A percentile compares a stretch with the other conserved stretches of the same genome.
These are phyloP conservation scores for Pandemis corylana DNA, from an alignment of 2,888 invertebrate genomes.

Conservation along the genomic window DNA sequence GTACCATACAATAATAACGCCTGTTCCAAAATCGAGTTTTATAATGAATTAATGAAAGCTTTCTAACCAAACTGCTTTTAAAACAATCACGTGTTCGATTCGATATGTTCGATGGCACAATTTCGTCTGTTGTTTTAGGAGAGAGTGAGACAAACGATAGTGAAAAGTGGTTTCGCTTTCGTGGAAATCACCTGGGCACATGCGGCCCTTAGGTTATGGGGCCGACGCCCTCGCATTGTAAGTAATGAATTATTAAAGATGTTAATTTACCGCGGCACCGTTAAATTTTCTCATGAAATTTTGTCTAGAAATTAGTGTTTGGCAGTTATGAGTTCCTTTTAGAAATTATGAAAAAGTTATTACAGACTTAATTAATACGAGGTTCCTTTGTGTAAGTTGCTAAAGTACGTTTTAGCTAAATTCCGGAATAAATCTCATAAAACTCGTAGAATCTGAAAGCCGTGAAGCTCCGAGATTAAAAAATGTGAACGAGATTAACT, in stretches of 20 bases:
- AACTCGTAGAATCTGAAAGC: too few species aligned
- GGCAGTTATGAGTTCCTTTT: conserved; percentile 12
- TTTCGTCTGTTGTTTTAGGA: conserved; percentile 36
- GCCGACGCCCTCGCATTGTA: conserved; percentile 33
- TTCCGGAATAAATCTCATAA: too few species aligned
- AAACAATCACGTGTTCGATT: not conserved
- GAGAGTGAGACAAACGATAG: conserved; percentile 41
- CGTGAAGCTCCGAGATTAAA: too few species aligned
- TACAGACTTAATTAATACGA: too few species aligned
- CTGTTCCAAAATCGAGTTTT: not conserved
- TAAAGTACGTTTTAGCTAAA: too few species aligned
- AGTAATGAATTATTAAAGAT: conserved; percentile 38
- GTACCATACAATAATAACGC: too few species aligned
- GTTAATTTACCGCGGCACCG: conserved; percentile 24
- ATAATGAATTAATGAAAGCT: not conserved
- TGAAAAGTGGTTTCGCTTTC: conserved; percentile 35
- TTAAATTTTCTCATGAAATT: conserved; percentile 20
- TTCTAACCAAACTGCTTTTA: not conserved
- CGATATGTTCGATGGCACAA: conserved; percentile 21
- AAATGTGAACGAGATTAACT: too few species aligned
- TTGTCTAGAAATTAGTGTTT: not conserved
- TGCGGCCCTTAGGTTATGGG: conserved; percentile 29
- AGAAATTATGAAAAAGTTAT: not conserved
- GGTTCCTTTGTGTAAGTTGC: too few species aligned
- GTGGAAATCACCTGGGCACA: conserved; percentile 35